Conservation (phyloP, 2,888 invertebrate genomes). For the Chloromyia formosa region DNA sequence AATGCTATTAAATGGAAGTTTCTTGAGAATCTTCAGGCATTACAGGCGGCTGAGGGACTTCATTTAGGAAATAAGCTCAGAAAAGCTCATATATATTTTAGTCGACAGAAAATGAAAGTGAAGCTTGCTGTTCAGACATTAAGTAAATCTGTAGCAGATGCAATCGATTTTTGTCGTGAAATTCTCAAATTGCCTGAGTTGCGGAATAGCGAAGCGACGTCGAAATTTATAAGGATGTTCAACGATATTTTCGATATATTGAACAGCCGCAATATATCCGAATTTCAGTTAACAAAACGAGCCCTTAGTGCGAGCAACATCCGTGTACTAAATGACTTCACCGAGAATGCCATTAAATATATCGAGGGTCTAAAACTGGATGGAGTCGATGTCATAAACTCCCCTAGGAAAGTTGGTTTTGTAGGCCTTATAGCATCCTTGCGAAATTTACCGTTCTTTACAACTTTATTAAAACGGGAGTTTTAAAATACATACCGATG, state of each 20-base stretch:
- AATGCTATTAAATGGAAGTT: slow-evolving; percentile 24
- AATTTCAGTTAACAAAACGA: background rate
- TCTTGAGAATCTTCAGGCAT: background rate
- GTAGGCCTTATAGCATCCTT: slow-evolving; percentile 10
- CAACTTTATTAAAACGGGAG: background rate
- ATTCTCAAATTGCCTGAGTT: too few species aligned
- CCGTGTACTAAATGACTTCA: background rate
- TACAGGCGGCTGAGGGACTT: slow-evolving; percentile 33
- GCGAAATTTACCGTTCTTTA: background rate
- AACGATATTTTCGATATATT: too few species aligned
- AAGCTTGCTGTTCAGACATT: background rate
- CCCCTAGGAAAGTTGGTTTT: background rate
- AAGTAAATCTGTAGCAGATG: background rate
- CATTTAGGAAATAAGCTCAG: slow-evolving; percentile 44
- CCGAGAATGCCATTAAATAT: slow-evolving; percentile 12
- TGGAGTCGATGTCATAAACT: background rate
- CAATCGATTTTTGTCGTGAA: too few species aligned
- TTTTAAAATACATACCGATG: slow-evolving; percentile 7
- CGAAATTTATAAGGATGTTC: too few species aligned
- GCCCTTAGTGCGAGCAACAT: background rate
- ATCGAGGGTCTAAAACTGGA: slow-evolving; percentile 18
- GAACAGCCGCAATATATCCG: background rate
- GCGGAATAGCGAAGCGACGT: too few species aligned
- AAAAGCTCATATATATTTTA: slow-evolving; percentile 37
- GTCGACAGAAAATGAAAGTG: slow-evolving; percentile 39